A percentile compares a stretch with the other conserved stretches of the same genome.
phyloP scores from a whole-genome alignment of 2,113 vertebrate genomes.

The Falco punctatus region DNA sequence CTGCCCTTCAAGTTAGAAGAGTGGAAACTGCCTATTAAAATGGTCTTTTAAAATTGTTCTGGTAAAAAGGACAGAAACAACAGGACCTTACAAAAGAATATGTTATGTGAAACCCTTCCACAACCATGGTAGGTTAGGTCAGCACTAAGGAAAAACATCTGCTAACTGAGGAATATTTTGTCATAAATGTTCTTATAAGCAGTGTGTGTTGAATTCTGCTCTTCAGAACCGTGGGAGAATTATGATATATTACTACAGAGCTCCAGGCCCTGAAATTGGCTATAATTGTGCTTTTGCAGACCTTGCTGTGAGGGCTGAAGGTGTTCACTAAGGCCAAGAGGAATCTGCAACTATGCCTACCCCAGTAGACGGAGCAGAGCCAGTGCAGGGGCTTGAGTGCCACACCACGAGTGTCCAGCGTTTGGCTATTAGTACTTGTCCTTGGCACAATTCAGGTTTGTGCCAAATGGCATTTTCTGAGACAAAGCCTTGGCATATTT shows the following conservation, averaged over 20 bases:
- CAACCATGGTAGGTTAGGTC: neutral
- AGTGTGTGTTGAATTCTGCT: neutral
- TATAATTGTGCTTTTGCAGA: neutral
- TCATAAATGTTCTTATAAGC: neutral
- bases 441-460: neutral
- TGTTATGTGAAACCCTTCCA: neutral
- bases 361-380: neutral
- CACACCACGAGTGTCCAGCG: neutral
- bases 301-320: neutral
- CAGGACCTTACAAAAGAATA: neutral
- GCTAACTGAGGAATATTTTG: neutral
- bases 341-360: neutral
- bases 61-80: neutral
- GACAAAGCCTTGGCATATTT: neutral
- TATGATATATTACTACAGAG: neutral
- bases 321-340: accelerated
- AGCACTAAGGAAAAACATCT: neutral
- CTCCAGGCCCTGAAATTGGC: neutral
- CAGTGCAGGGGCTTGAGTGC: accelerated
- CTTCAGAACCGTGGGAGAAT: neutral
- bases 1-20: neutral
- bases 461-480: neutral
- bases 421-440: neutral
- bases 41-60: neutral
- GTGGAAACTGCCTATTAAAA: neutral